Evolutionary conservation across 2,888 invertebrate species (phyloP), one percentile per base, ranked within the genome.

Genomic region (Xanthia togata): DNA sequence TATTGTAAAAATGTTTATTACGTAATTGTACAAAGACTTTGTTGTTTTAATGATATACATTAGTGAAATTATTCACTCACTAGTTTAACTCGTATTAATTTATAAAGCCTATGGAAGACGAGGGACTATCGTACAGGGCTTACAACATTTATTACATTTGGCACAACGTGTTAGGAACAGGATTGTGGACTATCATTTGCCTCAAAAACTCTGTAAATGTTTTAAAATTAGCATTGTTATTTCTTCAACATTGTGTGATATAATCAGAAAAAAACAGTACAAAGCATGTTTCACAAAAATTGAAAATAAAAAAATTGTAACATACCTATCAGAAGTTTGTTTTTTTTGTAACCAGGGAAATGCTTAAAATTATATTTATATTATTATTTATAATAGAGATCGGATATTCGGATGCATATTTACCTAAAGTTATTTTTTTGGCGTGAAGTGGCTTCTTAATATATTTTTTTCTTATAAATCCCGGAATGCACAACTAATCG

Each of bases 1-100:
- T 96, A 94, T 93, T 94, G 94, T 95, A 95, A 95, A 96, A 95
- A 93, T 92, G 92, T 93, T 93, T 94, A 94, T 93, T 94, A 95
- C 92, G 94, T 92, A 91, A 92, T 94, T 94, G 93, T 95, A 94
- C 93, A 94, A 93, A 95, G 91, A 91, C 85, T 92, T 92, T 92
- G 89, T 93, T 91, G 90, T 92, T 93, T 89, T 90, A 89, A 90
- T 92, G 90, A 90, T 91, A 92, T 90, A 85, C 80, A 84, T 83
- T 84, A 83, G 89, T 89, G 82, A 89, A 89, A 87, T 83, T 84
- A 88, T 79, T 88, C 88, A 87, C 90, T 89, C 87, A 88, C 90
- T 88, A 86, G 89, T 86, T 87, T 85, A 89, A 88, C 86, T 87
- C 84, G 86, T 85, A 88, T 81, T 76, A 76, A 59, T 91, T 92